phyloP scores from a whole-genome alignment of 2,888 invertebrate genomes.

The Palloptera scutellata region DNA sequence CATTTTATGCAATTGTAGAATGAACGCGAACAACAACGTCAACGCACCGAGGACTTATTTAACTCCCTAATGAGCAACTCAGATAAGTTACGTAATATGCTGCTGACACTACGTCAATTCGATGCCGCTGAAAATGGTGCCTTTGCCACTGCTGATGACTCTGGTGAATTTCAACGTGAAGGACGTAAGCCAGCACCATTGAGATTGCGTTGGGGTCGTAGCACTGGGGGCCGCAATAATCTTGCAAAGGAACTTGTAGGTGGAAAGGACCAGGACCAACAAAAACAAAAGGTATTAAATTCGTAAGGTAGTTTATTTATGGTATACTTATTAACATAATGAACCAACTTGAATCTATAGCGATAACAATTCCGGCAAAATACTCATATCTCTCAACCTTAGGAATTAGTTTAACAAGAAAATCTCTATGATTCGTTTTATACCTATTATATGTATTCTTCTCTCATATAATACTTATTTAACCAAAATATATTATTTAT shows the following conservation, averaged over 20 bases:
- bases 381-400: too few species aligned
- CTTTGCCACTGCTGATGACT: conserved; percentile 33
- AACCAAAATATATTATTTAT: too few species aligned
- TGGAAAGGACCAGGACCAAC: conserved; percentile 29
- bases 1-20: too few species aligned
- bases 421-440: too few species aligned
- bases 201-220: conserved; percentile 62
- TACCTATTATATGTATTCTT: too few species aligned
- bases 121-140: conserved; percentile 36
- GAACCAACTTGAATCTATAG: too few species aligned
- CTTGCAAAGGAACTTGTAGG: too few species aligned
- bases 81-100: conserved; percentile 50
- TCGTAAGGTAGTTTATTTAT: too few species aligned
- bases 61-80: conserved; percentile 43
- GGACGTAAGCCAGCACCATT: conserved; percentile 58
- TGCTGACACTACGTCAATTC: conserved; percentile 50
- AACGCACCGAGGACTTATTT: conserved; percentile 39
- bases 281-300: conserved; percentile 27
- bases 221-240: conserved; percentile 47
- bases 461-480: too few species aligned
- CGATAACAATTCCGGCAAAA: too few species aligned
- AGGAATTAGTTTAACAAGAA: too few species aligned
- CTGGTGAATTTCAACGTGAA: conserved; percentile 54
- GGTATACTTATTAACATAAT: too few species aligned
- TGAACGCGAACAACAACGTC: conserved; percentile 35